Percentiles rank a stretch among this genome's conserved stretches.
Conservation (phyloP, 2,113 vertebrate genomes). For the Rissa tridactyla region DNA sequence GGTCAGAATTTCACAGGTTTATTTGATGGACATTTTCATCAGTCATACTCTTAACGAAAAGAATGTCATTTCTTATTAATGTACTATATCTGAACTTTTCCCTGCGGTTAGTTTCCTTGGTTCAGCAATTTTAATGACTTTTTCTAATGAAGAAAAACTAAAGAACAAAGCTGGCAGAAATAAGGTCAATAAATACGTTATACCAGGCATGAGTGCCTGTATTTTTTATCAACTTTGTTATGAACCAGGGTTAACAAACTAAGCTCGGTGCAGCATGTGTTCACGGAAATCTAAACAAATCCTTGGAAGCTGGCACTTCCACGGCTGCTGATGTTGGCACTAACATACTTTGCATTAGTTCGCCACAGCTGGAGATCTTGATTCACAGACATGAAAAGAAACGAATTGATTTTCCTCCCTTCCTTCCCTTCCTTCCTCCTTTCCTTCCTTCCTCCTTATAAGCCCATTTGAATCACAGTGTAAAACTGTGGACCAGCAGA, state of each 20-base stretch:
- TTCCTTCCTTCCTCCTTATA: background rate
- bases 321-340: background rate
- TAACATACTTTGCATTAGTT: background rate
- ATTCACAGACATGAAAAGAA: conserved; percentile 4
- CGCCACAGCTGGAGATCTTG: background rate
- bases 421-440: background rate
- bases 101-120: background rate
- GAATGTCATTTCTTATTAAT: background rate
- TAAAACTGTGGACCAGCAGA: background rate
- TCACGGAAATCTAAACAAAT: background rate
- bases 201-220: background rate
- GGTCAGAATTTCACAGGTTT: background rate
- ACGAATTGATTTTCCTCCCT: background rate
- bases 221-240: background rate
- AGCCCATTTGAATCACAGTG: background rate
- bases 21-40: background rate
- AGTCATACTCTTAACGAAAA: background rate
- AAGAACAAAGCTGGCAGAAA: background rate
- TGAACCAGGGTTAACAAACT: background rate
- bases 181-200: background rate
- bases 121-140: background rate
- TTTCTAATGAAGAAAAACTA: conserved; percentile 7
- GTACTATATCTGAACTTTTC: background rate
- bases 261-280: background rate
- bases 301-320: background rate